Evolutionary conservation across 2,113 vertebrate genomes (phyloP).

Genomic region (Zosterops pallidus): DNA sequence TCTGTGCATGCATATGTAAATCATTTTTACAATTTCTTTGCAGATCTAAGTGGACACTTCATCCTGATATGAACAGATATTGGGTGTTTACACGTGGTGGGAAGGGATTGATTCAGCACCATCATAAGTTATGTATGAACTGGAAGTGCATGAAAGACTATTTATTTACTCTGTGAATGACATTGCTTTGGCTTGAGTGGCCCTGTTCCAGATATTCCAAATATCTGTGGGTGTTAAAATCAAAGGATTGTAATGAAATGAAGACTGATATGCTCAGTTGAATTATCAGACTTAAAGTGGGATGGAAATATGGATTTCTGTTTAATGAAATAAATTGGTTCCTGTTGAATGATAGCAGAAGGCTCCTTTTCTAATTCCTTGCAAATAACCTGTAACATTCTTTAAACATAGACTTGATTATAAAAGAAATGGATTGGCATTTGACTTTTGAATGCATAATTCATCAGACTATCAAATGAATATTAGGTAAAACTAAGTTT

Average conservation of each 20-base stretch:
- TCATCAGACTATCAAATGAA: slow-evolving; percentile 53
- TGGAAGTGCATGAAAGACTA: neutral
- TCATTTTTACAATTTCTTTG: neutral
- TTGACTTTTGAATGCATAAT: slow-evolving; percentile 67
- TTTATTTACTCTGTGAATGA: neutral
- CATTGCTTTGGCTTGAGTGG: neutral
- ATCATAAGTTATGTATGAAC: neutral
- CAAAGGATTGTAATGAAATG: neutral
- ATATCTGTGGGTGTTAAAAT: neutral
- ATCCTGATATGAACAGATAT: neutral
- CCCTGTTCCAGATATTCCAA: neutral
- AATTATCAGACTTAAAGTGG: neutral
- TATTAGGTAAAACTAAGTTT: slow-evolving; percentile 68
- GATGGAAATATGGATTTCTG: neutral
- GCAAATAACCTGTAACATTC: slow-evolving; percentile 41
- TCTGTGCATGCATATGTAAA: neutral
- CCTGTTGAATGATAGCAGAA: slow-evolving; percentile 44
- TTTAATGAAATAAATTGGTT: slow-evolving; percentile 66
- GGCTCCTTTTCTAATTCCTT: slow-evolving; percentile 53
- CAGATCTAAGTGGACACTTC: neutral
- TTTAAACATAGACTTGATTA: slow-evolving; percentile 34
- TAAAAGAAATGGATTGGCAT: slow-evolving; percentile 42
- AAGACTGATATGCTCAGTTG: neutral
- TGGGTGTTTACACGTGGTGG: neutral
- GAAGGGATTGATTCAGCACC: neutral